A percentile compares a stretch with the other conserved stretches of the same genome.
Conservation (phyloP, 2,113 vertebrate genomes). For the Ictalurus punctatus region DNA sequence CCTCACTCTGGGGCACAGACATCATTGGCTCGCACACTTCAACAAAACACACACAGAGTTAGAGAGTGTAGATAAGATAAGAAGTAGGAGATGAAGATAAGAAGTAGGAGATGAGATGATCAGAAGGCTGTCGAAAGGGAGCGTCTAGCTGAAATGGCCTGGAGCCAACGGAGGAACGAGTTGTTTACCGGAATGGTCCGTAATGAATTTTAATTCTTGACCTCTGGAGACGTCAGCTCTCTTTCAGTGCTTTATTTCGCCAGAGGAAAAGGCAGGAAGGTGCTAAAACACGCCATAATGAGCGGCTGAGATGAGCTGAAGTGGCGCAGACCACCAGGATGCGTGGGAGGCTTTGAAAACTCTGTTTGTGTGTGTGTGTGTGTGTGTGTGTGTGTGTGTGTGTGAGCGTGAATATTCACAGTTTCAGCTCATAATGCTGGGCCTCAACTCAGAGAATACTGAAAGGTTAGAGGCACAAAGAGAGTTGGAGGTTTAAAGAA, state of each 20-base stretch:
- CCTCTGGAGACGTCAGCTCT: constrained; percentile 5
- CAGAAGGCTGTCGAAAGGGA: background rate
- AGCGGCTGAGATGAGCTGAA: constrained; percentile 8
- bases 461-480: constrained; percentile 13
- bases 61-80: constrained; percentile 7
- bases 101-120: background rate
- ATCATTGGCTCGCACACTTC: background rate
- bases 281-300: background rate
- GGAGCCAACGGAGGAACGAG: constrained; percentile 1
- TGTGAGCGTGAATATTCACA: background rate
- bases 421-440: constrained; percentile 8
- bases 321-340: background rate
- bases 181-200: constrained; percentile 17
- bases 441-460: background rate
- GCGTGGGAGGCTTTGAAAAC: background rate
- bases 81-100: background rate
- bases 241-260: background rate
- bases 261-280: background rate
- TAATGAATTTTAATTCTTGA: constrained; percentile 37
- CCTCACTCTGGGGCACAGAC: background rate
- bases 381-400: background rate
- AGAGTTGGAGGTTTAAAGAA: constrained; percentile 38
- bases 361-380: background rate
- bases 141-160: background rate
- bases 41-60: background rate